Percentiles rank a stretch among this genome's conserved stretches.
phyloP scores from a whole-genome alignment of 2,888 invertebrate species.

The Bellardia pandia region DNA sequence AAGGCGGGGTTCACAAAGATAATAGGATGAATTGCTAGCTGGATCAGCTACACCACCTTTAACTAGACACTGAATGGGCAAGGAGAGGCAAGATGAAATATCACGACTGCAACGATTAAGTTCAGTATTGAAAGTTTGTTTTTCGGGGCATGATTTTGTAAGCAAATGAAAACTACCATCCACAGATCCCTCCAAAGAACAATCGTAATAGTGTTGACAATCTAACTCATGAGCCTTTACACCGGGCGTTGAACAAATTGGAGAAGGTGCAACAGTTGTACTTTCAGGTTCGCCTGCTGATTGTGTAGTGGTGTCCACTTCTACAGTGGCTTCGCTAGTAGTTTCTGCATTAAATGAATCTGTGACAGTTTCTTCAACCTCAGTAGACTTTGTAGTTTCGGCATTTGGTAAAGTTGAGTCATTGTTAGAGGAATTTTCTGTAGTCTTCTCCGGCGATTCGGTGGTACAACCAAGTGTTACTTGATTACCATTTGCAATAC shows the following conservation, averaged over 20 bases:
- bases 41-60: constrained; percentile 75
- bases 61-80: constrained; percentile 74
- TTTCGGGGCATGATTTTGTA: constrained; percentile 72
- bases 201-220: constrained; percentile 77
- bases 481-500: constrained; percentile 25
- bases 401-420: neutral
- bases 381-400: neutral
- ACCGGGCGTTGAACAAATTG: constrained; percentile 75
- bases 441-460: neutral
- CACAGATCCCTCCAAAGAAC: constrained; percentile 67
- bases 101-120: constrained; percentile 77
- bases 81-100: constrained; percentile 74
- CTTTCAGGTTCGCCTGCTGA: neutral
- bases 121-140: constrained; percentile 74
- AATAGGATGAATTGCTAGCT: constrained; percentile 76
- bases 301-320: constrained; percentile 14
- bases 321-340: neutral
- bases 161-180: constrained; percentile 59
- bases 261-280: constrained; percentile 55
- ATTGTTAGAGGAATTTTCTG: neutral
- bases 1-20: constrained; percentile 75
- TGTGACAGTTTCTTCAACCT: neutral
- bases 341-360: constrained; percentile 6
- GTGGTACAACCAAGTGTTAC: constrained; percentile 29
- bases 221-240: constrained; percentile 73